Conservation (phyloP, 2,113 vertebrate genomes). For the Phyllopteryx taeniolatus region DNA sequence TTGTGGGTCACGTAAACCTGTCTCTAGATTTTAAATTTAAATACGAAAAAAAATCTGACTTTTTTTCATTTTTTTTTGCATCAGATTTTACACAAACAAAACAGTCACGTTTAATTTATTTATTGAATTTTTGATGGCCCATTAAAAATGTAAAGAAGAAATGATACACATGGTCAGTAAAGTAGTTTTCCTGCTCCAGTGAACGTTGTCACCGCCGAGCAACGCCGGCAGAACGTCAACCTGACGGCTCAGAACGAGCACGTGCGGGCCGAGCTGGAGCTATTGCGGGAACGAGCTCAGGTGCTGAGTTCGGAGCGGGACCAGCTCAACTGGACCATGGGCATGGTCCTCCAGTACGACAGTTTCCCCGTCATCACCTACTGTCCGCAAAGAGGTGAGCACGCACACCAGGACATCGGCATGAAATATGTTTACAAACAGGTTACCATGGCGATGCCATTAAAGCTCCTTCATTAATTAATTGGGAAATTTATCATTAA, state of each 20-base stretch:
- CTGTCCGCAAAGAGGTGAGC: slow-evolving; percentile 29
- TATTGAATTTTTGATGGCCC: not conserved
- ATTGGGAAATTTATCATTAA: no score
- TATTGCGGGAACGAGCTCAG: not conserved
- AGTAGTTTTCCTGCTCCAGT: not conserved
- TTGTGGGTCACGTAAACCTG: not conserved
- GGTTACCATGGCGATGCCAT: not conserved
- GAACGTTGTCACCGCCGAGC: not conserved
- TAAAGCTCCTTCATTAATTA: no score
- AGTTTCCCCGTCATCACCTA: slow-evolving; percentile 11
- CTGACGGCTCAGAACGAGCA: not conserved
- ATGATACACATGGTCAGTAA: not conserved
- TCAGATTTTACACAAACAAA: not conserved
- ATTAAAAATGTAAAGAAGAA: not conserved
- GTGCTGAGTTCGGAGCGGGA: slow-evolving; percentile 33
- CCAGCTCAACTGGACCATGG: slow-evolving; percentile 46
- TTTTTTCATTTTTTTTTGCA: no score
- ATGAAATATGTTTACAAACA: not conserved
- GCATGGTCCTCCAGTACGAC: slow-evolving; percentile 11
- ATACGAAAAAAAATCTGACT: no score
- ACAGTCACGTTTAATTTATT: not conserved
- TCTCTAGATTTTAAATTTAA: not conserved
- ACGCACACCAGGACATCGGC: not conserved
- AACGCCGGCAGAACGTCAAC: not conserved
- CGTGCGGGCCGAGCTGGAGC: slow-evolving; percentile 1